These are phyloP conservation scores for Drosophila parvula DNA, from an alignment of 1,140 invertebrate genomes.

Conservation along the genomic window DNA sequence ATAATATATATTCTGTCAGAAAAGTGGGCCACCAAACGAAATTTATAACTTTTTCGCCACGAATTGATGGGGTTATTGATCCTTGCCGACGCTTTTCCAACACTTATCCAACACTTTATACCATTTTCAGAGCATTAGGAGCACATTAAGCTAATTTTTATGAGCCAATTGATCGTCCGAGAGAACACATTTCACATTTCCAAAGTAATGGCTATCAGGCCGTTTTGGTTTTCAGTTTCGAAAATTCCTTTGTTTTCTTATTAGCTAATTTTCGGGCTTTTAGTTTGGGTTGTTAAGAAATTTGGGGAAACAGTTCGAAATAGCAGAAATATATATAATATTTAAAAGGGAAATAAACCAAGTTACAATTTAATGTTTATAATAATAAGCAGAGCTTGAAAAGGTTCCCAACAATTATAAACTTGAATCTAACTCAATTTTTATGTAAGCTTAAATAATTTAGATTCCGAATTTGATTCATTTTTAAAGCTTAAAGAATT, in stretches of 20 bases:
- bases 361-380: not conserved
- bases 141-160: constrained; percentile 27
- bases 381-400: not conserved
- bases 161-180: constrained; percentile 34
- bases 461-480: not conserved
- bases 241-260: not conserved
- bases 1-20: constrained; percentile 22
- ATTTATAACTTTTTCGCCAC: constrained; percentile 30
- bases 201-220: constrained; percentile 30
- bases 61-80: constrained; percentile 40
- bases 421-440: not conserved
- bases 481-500: not conserved
- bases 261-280: not conserved
- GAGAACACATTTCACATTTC: constrained; percentile 28
- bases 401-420: too few relatives aligned
- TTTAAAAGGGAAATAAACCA: not conserved
- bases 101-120: constrained; percentile 6
- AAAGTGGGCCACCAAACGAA: constrained; percentile 45
- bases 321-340: not conserved
- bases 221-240: not conserved
- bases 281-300: not conserved
- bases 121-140: constrained; percentile 11
- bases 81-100: constrained; percentile 6
- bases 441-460: not conserved
- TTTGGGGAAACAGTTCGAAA: not conserved